phyloP scores from a whole-genome alignment of 2,888 invertebrate species.

The Meganola albula region DNA sequence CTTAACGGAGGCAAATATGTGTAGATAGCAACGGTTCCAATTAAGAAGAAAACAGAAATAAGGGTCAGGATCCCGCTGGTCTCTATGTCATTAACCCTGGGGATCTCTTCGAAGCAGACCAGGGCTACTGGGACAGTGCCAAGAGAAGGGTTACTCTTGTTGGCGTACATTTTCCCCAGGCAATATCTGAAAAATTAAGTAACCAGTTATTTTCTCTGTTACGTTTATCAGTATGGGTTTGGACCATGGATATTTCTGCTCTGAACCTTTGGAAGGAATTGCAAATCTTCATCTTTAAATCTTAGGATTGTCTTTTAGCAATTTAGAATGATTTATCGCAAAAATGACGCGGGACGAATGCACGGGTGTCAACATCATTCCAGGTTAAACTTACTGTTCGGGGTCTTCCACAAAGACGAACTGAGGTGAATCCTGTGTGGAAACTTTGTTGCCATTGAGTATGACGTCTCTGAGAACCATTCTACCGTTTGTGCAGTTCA shows the following conservation, averaged over 20 bases:
- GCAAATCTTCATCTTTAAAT: too few relatives aligned
- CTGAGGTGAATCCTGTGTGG: conserved; percentile 51
- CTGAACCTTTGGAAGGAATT: too few relatives aligned
- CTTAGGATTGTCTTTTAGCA: too few relatives aligned
- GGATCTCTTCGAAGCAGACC: conserved; percentile 84
- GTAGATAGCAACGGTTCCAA: conserved; percentile 79
- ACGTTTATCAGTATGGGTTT: too few relatives aligned
- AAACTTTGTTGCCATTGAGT: conserved; percentile 50
- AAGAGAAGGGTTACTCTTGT: conserved; percentile 25
- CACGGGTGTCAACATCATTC: too few relatives aligned
- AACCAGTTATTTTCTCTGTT: too few relatives aligned
- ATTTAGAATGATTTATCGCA: too few relatives aligned
- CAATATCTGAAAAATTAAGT: conserved; percentile 49
- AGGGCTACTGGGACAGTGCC: conserved; percentile 51
- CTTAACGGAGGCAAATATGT: conserved; percentile 78
- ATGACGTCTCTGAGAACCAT: conserved; percentile 54
- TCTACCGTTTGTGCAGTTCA: conserved; percentile 52
- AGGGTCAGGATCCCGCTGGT: conserved; percentile 63
- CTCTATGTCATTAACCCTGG: conserved; percentile 63
- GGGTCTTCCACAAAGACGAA: conserved; percentile 58
- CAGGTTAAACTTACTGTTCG: conserved; percentile 41
- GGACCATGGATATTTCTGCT: too few relatives aligned
- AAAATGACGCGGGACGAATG: too few relatives aligned
- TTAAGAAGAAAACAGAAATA: conserved; percentile 78
- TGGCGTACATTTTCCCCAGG: conserved; percentile 45